Base-by-base conservation (phyloP, 2,797 vertebrate genomes). In the Sarcoramphus papa region DNA sequence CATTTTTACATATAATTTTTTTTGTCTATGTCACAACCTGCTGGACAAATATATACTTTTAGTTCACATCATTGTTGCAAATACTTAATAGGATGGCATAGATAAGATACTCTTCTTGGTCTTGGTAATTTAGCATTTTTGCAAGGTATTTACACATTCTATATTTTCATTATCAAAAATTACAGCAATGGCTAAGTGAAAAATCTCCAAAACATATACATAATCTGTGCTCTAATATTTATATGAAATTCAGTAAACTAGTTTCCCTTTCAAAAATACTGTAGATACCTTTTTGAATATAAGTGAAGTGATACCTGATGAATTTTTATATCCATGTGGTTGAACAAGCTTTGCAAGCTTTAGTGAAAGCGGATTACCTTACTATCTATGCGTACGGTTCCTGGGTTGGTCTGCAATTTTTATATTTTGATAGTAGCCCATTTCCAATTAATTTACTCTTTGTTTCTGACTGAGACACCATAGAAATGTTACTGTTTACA, bases 341-440 rank as follows among this genome's bases (percentile, higher is more conserved):
- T 84, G 57, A 74, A 22, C 35, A 23, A 40, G 23, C 6, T 76
- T 8, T 78, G 54, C 0, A 13, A 93, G 30, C 9, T 84, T 74
- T 62, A 57, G 14, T 12, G 48, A 59, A 17, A 78, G 16, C 2
- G 6, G 41, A 43, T 95, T 60, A 35, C 28, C 4, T 7, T 47
- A 0, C 6, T 59, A 1, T 25, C 68, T 33, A 0, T 4, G 24
- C 14, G 28, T 10, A 1, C 6, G 2, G 15, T 12, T 63, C 24
- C 37, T 63, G 63, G 33, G 6, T 24, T 62, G 78, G 53, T n/a
- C 41, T 85, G 35, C 31, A 63, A 7, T 59, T 60, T 57, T n/a
- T 22, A 1, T 93, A 23, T 27, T 70, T 84, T 86, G 70, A 56
- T 80, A 63, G 28, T 14, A 64, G n/a, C 15, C 18, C 27, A 16